Base-by-base conservation (phyloP, 2,888 invertebrate species). In the Mimachlamys varia region DNA sequence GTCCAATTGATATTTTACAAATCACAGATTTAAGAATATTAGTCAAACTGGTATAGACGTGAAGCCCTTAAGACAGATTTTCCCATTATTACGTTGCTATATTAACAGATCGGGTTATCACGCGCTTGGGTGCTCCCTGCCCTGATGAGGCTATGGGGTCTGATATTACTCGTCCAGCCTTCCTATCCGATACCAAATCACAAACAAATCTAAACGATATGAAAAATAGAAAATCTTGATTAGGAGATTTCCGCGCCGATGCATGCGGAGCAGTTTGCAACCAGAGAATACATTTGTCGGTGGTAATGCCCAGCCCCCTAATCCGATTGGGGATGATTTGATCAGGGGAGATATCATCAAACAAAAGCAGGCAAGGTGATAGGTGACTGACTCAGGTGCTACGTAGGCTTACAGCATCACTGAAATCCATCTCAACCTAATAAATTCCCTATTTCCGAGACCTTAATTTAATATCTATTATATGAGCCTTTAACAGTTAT, bases 221-320 rank as follows among this genome's bases (percentile, higher is more conserved):
- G 91, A 89, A 91, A 91, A 91, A 91, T 91, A 91, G 90, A 91
- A 91, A 89, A 87, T 91, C 90, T 89, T 90, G 90, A 91, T 91
- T 91, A 89, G 89, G 89, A 89, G 90, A 58, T 91, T 90, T 91
- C 87, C 90, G 89, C 91, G 76, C 76, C 76, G 17, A 76, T 76
- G 76, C 76, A 76, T 76, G 12, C 33, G 76, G 76, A 33, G 76
- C 76, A 76, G 76, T 76, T 76, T 13, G 3, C 76, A 76, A 76
- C 33, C 76, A 76, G 76, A 76, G 76, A 76, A 76, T 76, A 76
- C 76, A 76, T 76, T 76, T 76, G 33, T 76, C 76, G 27, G 76
- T 76, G 76, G 76, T 76, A 76, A 76, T 76, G 76, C 76, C 33
- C 33, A 76, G 76, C 17, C 76, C 27, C 76, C 76, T 76, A 76